phyloP scores from a whole-genome alignment of 2,797 vertebrate species.

The Poeciliopsis paucimaculata region DNA sequence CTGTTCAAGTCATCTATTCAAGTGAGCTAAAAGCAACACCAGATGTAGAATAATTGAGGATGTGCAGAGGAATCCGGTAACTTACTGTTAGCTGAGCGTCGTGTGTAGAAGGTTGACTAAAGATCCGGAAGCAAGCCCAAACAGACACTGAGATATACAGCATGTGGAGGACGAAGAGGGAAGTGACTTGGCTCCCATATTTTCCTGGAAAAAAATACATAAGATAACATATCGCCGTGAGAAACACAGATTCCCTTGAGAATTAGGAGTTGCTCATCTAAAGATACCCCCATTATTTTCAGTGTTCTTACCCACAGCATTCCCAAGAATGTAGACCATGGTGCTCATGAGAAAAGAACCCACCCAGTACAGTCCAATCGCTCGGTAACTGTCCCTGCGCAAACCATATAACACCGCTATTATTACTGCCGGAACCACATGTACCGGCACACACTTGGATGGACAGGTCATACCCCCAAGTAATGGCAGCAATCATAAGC shows the following conservation, averaged over 20 bases:
- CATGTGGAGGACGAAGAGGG: conserved; percentile 84
- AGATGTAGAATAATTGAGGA: background rate
- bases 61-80: background rate
- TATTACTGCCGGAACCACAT: conserved; percentile 24
- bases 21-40: background rate
- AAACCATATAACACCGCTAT: conserved; percentile 45
- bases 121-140: conserved; percentile 90
- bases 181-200: conserved; percentile 83
- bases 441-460: background rate
- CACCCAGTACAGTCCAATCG: conserved; percentile 93
- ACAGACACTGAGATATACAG: conserved; percentile 87
- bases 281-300: conserved; percentile 66
- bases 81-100: conserved; percentile 80
- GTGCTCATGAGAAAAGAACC: conserved; percentile 92
- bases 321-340: conserved; percentile 93
- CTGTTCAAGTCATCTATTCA: background rate
- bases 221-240: background rate
- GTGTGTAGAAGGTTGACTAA: conserved; percentile 79
- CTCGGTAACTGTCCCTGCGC: conserved; percentile 91
- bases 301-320: conserved; percentile 88
- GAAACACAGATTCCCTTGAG: conserved; percentile 6
- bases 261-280: conserved; percentile 20
- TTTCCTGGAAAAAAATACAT: conserved; percentile 81
- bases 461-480: conserved; percentile 89
- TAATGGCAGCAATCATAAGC: conserved; percentile 92